Base-by-base conservation (phyloP, 2,888 invertebrate species). In the Galerucella nymphaeae region DNA sequence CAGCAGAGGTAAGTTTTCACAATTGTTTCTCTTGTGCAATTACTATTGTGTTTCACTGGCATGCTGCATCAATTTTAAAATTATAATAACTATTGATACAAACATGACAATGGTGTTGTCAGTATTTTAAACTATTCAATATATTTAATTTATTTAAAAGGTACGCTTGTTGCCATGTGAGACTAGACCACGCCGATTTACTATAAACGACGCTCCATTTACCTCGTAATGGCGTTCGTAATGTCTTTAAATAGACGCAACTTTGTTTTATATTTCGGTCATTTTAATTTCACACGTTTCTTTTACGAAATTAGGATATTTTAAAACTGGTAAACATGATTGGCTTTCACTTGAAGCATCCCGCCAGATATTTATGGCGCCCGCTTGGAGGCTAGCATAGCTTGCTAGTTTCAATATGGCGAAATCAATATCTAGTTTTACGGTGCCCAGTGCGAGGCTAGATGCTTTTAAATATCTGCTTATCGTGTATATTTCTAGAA, bases 1-100 rank as follows among this genome's bases (percentile, higher is more conserved):
- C 94, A 89, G 94, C 94, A 84, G 94, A 94, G 92, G 94, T 94
- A 88, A 93, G 93, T 79, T 75, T 73, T 70, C 70, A 61, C 66
- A 71, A 68, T 72, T 66, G 14, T 53, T 53, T 53, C 18, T 53
- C 53, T 16, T 11, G 16, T 53, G 11, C 18, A 18, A 53, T 16
- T 18, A 53, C 10, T 2, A 53, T 9, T 53, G 14, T 11, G 14
- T 45, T n/a, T n/a, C 6, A 48, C 8, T 48, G 48, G 48, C n/a
- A 16, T n/a, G 8, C 5, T 48, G 48, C 30, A 38, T 38, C 9
- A 38, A 9, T 38, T 38, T 38, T 38, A 14, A 50, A 16, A 57
- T 4, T 20, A 57, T 20, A 23, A 11, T 11, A 23, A 13, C 20
- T 57, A 11, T 57, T 13, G 14, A 57, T 1, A 20, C 14, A 58